Evolutionary conservation across 2,888 invertebrate species (phyloP), one percentile per base, ranked within the genome.

Genomic region (Polydrusus pterygomalis): DNA sequence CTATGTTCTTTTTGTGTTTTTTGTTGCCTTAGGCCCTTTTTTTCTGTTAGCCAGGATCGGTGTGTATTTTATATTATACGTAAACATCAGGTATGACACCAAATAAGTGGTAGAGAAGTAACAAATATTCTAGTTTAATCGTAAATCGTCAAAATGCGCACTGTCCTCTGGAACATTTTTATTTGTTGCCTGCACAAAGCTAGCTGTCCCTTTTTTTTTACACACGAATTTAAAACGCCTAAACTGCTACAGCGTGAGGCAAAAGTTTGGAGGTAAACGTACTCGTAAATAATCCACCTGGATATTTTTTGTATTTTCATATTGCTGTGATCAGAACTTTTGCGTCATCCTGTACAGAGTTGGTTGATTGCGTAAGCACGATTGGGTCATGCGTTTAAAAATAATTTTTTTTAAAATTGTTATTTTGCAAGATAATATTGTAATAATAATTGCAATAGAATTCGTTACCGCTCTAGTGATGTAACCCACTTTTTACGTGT

Each of bases 1-100:
- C n/a, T n/a, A n/a, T n/a, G 45, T 70, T 70, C 5, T 54, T 20
- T 43, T 51, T 71, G 70, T 70, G 43, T 70, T 70, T 45, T 65
- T 54, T 70, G 34, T 62, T 63, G 47, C 43, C 51, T 25, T 63
- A 34, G 51, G 40, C 17, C 13, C 15, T 30, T 49, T 60, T 49
- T 17, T 62, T 70, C 38, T 34, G 51, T 69, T 65, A 51, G 17
- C 49, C 13, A 17, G 56, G 51, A 68, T 43, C 1, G n/a, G 56
- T 70, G 49, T 62, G 49, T 38, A 62, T 62, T 30, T 45, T 17
- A 15, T 30, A 11, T 38, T 60, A 9, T 8, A 38, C 38, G 30
- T 38, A 17, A 5, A 38, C 1, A 60, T 34, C 25, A 56, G 8
- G 20, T 20, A 20, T 34, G 9, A 51, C 51, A 20, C 51, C 18